A percentile compares a stretch with the other conserved stretches of the same genome.
These are phyloP conservation scores for Cyrtonyx montezumae DNA, from an alignment of 2,113 vertebrate species.

Conservation along the genomic window DNA sequence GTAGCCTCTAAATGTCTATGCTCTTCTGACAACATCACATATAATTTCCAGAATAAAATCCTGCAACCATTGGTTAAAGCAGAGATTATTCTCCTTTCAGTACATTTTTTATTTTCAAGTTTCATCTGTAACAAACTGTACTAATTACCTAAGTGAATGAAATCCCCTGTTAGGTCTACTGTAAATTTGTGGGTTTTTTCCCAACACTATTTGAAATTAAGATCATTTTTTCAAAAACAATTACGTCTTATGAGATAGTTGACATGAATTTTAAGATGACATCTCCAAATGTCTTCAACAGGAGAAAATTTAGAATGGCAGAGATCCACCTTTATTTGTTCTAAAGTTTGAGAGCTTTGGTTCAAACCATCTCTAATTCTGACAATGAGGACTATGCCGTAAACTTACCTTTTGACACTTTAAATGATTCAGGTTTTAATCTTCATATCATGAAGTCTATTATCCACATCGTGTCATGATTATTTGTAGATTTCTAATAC, in stretches of 20 bases:
- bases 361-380: neutral
- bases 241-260: neutral
- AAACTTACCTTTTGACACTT: neutral
- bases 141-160: neutral
- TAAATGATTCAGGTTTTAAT: neutral
- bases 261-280: neutral
- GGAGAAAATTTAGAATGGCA: neutral
- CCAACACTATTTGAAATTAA: neutral
- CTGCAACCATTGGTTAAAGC: neutral
- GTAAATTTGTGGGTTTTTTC: neutral
- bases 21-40: neutral
- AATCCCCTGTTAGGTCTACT: neutral
- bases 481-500: neutral
- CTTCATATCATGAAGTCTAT: neutral
- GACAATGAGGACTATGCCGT: neutral
- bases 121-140: neutral
- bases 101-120: neutral
- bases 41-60: neutral
- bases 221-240: neutral
- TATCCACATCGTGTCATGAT: accelerated
- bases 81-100: neutral
- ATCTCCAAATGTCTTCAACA: neutral
- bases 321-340: neutral
- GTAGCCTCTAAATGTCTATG: neutral
- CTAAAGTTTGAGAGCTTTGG: neutral